Evolutionary conservation across 2,113 vertebrate species (phyloP).

Genomic region (Trogon melanurus): DNA sequence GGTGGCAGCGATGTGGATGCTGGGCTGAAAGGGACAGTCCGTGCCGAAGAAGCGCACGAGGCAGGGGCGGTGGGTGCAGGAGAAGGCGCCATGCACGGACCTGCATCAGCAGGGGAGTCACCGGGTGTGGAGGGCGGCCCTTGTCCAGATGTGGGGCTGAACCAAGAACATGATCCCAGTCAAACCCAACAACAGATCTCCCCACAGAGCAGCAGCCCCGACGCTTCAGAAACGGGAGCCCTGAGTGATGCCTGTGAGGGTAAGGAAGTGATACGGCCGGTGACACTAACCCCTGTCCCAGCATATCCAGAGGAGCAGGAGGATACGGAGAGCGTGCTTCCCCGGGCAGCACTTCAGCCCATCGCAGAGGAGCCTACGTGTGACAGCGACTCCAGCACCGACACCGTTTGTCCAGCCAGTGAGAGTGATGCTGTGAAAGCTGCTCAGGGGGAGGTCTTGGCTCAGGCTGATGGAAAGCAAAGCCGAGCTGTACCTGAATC

Average conservation of each 20-base stretch:
- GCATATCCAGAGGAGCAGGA: neutral
- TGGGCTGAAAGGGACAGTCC: neutral
- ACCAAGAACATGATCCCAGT: neutral
- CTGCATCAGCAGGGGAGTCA: neutral
- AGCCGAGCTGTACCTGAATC: neutral
- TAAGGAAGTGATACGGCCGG: neutral
- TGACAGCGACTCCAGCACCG: constrained; percentile 48
- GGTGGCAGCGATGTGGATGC: neutral
- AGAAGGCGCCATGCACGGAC: neutral
- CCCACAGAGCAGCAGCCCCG: neutral
- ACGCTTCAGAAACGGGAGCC: neutral
- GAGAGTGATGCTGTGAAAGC: neutral
- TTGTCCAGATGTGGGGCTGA: fast-evolving
- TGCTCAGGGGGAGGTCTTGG: neutral
- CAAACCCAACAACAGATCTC: neutral
- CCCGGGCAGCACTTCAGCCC: constrained; percentile 13
- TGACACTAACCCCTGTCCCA: neutral
- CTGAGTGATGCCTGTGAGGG: neutral
- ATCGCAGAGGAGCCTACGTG: constrained; percentile 38
- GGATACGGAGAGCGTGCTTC: neutral
- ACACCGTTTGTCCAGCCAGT: fast-evolving
- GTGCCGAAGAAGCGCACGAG: neutral
- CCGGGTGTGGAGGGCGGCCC: neutral
- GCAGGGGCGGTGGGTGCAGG: neutral
- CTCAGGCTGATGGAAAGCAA: neutral